These are phyloP conservation scores for Tillus elongatus DNA, from an alignment of 2,888 invertebrate genomes.

Conservation along the genomic window DNA sequence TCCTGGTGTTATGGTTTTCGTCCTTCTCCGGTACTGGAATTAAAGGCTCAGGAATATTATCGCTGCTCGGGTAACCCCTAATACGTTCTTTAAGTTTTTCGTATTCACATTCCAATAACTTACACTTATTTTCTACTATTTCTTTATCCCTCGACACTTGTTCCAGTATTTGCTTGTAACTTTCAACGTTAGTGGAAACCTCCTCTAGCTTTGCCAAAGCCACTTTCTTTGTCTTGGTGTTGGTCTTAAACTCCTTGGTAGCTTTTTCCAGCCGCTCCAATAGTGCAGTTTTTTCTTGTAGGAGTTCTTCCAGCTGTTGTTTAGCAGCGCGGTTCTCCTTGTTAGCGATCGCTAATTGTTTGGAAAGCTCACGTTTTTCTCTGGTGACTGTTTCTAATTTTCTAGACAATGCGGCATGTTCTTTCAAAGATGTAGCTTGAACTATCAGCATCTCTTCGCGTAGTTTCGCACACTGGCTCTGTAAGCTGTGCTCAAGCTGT, in stretches of 20 bases:
- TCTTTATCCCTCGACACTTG: slow-evolving; percentile 29
- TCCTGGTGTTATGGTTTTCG: slow-evolving; percentile 24
- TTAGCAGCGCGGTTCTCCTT: slow-evolving; percentile 34
- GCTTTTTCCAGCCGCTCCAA: slow-evolving; percentile 32
- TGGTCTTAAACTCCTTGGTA: slow-evolving; percentile 33
- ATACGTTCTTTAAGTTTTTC: slow-evolving; percentile 29
- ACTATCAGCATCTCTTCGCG: slow-evolving; percentile 30
- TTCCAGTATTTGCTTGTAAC: slow-evolving; percentile 27
- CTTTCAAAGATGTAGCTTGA: slow-evolving; percentile 30
- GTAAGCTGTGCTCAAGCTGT: slow-evolving; percentile 8
- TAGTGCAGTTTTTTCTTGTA: slow-evolving; percentile 30
- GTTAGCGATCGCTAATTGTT: slow-evolving; percentile 24
- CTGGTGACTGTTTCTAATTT: slow-evolving; percentile 29
- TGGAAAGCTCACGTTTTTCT: slow-evolving; percentile 32
- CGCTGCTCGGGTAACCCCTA: slow-evolving; percentile 9
- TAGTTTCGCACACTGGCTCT: slow-evolving; percentile 24
- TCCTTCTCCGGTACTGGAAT: slow-evolving; percentile 19
- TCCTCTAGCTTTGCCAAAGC: slow-evolving; percentile 35
- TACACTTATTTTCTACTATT: slow-evolving; percentile 30
- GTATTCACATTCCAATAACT: slow-evolving; percentile 29
- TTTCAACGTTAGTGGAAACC: slow-evolving; percentile 22
- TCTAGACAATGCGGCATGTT: slow-evolving; percentile 29
- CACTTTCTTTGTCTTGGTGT: slow-evolving; percentile 33
- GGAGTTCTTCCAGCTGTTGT: slow-evolving; percentile 33
- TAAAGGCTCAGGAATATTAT: slow-evolving; percentile 8